These are phyloP conservation scores for Papilio protenor DNA, from an alignment of 2,888 invertebrate species.

Conservation along the genomic window DNA sequence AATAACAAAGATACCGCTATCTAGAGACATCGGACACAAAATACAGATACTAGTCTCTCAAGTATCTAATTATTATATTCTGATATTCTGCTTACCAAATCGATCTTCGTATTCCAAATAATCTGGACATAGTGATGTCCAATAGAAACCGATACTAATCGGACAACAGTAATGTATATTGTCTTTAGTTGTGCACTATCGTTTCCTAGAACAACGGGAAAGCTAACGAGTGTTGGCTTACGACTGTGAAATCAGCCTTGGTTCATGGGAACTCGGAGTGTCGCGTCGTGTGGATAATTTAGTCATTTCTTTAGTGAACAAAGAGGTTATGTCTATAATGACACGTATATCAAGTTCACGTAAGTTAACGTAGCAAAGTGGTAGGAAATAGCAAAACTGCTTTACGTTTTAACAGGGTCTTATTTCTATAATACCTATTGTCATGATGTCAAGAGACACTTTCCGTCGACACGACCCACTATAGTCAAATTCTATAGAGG, in stretches of 20 bases:
- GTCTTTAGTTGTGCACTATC: constrained; percentile 21
- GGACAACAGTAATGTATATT: constrained; percentile 17
- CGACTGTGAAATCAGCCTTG: constrained; percentile 30
- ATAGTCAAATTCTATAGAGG: not conserved
- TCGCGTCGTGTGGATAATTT: constrained; percentile 14
- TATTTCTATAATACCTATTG: too few relatives aligned
- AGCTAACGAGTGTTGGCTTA: constrained; percentile 6
- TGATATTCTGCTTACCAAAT: not conserved
- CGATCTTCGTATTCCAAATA: not conserved
- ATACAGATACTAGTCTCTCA: not conserved
- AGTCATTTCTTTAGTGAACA: not conserved
- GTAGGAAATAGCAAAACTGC: not conserved
- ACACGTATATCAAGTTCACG: not conserved
- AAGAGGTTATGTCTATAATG: not conserved
- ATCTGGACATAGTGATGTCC: constrained; percentile 1
- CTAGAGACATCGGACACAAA: too few relatives aligned
- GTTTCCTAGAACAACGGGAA: constrained; percentile 35
- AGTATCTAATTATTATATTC: too few relatives aligned
- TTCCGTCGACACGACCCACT: too few relatives aligned
- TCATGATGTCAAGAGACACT: too few relatives aligned
- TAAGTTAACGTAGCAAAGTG: not conserved
- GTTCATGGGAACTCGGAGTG: constrained; percentile 23
- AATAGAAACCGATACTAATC: constrained; percentile 26
- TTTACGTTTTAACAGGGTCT: not conserved
- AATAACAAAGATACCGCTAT: too few relatives aligned